These are phyloP conservation scores for Ophraella communa DNA, from an alignment of 2,888 invertebrate genomes.

Conservation along the genomic window DNA sequence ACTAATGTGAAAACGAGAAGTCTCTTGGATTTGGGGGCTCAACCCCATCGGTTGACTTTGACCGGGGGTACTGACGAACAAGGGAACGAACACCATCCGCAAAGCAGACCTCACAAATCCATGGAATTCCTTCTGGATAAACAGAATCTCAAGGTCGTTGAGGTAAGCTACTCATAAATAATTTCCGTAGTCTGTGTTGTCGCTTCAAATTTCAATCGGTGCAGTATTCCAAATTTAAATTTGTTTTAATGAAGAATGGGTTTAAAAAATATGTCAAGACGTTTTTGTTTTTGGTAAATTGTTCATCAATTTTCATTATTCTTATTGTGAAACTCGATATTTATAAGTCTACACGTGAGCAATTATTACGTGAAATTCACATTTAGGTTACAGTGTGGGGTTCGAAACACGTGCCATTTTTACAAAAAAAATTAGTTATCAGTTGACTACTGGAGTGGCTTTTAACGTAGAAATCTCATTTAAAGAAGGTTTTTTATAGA, in stretches of 20 bases:
- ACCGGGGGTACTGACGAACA: slow-evolving; percentile 59
- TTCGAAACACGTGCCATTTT: too few species aligned
- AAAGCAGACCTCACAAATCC: slow-evolving; percentile 76
- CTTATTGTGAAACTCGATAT: too few species aligned
- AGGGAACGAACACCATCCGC: slow-evolving; percentile 48
- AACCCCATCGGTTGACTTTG: slow-evolving; percentile 60
- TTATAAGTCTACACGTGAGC: too few species aligned
- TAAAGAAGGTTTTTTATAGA: background rate
- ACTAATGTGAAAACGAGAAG: slow-evolving; percentile 67
- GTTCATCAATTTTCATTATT: too few species aligned
- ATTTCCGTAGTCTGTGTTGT: too few species aligned
- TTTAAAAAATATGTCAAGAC: too few species aligned
- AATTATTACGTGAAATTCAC: too few species aligned
- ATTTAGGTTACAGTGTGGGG: too few species aligned
- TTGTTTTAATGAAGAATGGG: too few species aligned
- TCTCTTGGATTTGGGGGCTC: slow-evolving; percentile 68
- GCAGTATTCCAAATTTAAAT: too few species aligned
- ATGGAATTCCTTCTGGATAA: slow-evolving; percentile 96
- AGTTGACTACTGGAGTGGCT: background rate
- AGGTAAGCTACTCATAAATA: slow-evolving; percentile 30
- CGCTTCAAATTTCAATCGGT: too few species aligned
- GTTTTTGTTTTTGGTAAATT: too few species aligned
- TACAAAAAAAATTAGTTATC: background rate
- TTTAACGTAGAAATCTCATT: background rate
- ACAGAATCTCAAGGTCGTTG: slow-evolving; percentile 80